Conservation (phyloP, 30 jellyfish, hydroid and myxozoan species). For the Haliclystus octoradiatus region DNA sequence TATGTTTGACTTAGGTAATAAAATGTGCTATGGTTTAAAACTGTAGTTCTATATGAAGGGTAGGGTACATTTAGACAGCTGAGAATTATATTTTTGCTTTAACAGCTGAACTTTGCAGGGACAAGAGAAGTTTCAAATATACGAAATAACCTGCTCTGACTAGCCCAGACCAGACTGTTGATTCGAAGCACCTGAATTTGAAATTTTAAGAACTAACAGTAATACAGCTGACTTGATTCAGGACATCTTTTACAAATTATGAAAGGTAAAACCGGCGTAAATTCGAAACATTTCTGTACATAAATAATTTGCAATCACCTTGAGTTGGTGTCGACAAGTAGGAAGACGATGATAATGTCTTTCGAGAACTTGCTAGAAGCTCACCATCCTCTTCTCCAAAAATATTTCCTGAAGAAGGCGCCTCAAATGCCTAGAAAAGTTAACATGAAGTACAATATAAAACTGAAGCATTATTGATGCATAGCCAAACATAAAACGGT, state of each 20-base stretch:
- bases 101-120: conserved; percentile 1
- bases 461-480: no score
- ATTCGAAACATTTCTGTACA: background rate
- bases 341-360: conserved; percentile 56
- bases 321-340: background rate
- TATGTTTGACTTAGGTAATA: background rate
- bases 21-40: no score
- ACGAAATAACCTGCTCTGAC: background rate
- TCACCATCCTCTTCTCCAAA: conserved; percentile 84
- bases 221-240: background rate
- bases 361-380: conserved; percentile 64
- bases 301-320: background rate
- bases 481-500: no score
- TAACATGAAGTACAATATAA: background rate
- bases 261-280: background rate
- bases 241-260: no score
- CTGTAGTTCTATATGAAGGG: background rate
- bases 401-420: conserved; percentile 37
- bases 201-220: no score
- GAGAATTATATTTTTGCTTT: background rate
- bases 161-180: no score
- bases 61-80: background rate
- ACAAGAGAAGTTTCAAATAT: background rate
- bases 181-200: background rate
- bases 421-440: conserved; percentile 57